A percentile compares a stretch with the other conserved stretches of the same genome.
phyloP scores from a whole-genome alignment of 2,888 invertebrate genomes.

The Pterostichus niger region DNA sequence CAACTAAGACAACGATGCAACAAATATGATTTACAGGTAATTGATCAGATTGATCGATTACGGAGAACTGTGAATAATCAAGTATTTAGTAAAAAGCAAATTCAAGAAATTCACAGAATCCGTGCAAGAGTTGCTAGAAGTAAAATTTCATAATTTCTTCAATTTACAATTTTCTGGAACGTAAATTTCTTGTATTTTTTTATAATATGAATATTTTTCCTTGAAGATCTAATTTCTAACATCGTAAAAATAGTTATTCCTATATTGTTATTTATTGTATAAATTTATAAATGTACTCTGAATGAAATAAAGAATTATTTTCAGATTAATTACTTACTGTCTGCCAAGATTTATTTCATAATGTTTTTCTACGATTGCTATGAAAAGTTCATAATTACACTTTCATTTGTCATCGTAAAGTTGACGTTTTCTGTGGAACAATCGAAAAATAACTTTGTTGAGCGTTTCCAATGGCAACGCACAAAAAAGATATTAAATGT shows the following conservation, averaged over 20 bases:
- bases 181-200: background rate
- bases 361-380: too few species aligned
- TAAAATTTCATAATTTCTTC: slow-evolving; percentile 7
- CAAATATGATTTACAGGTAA: slow-evolving; percentile 20
- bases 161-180: background rate
- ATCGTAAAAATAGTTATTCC: slow-evolving; percentile 5
- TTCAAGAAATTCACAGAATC: slow-evolving; percentile 49
- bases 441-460: too few species aligned
- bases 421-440: too few species aligned
- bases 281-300: slow-evolving; percentile 25
- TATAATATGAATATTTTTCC: slow-evolving; percentile 2
- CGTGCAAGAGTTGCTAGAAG: slow-evolving; percentile 1
- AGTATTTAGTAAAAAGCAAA: slow-evolving; percentile 25
- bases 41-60: slow-evolving; percentile 34
- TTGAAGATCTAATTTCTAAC: background rate
- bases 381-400: too few species aligned
- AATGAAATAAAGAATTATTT: slow-evolving; percentile 17
- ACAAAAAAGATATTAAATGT: too few species aligned
- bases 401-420: too few species aligned
- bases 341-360: too few species aligned
- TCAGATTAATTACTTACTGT: background rate
- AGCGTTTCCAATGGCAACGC: too few species aligned
- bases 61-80: slow-evolving; percentile 15
- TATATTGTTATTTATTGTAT: slow-evolving; percentile 34
- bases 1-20: slow-evolving; percentile 27